These are phyloP conservation scores for Acanthopleura granulata DNA, from an alignment of 2,888 invertebrate species.

Conservation along the genomic window DNA sequence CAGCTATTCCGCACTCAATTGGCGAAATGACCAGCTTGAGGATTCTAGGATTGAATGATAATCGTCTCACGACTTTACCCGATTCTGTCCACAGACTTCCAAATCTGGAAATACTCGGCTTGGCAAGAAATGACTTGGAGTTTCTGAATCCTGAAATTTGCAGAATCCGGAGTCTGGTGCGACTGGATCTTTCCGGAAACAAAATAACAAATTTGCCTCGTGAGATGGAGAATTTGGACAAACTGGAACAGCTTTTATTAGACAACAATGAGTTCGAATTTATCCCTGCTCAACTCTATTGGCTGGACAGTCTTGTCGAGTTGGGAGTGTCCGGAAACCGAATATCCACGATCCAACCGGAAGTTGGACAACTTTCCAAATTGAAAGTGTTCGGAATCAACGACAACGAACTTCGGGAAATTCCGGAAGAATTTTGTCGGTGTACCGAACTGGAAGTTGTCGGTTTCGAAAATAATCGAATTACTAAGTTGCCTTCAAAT, in stretches of 20 bases:
- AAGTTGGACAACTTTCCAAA: slow-evolving; percentile 47
- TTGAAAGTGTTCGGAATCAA: slow-evolving; percentile 58
- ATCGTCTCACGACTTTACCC: slow-evolving; percentile 52
- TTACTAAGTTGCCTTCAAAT: slow-evolving; percentile 49
- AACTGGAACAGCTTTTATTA: slow-evolving; percentile 53
- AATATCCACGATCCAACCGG: slow-evolving; percentile 50
- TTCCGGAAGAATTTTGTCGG: slow-evolving; percentile 54
- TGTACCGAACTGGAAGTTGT: slow-evolving; percentile 50
- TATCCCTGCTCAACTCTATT: slow-evolving; percentile 61
- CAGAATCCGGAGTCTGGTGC: slow-evolving; percentile 50
- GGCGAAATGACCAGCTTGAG: slow-evolving; percentile 46
- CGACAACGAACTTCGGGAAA: slow-evolving; percentile 51
- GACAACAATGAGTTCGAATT: slow-evolving; percentile 65
- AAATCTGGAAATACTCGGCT: slow-evolving; percentile 51
- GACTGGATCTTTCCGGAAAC: slow-evolving; percentile 62
- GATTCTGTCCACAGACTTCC: slow-evolving; percentile 47
- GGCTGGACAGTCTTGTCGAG: slow-evolving; percentile 54
- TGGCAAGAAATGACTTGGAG: slow-evolving; percentile 59
- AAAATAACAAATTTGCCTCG: slow-evolving; percentile 60
- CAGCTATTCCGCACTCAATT: slow-evolving; percentile 49
- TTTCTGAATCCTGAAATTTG: slow-evolving; percentile 59
- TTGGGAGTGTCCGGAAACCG: slow-evolving; percentile 61
- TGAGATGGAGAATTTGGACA: slow-evolving; percentile 55
- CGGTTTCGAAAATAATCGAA: slow-evolving; percentile 56
- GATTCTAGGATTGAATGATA: slow-evolving; percentile 54